Base-by-base conservation (phyloP, 2,113 vertebrate genomes). In the Silurus meridionalis region DNA sequence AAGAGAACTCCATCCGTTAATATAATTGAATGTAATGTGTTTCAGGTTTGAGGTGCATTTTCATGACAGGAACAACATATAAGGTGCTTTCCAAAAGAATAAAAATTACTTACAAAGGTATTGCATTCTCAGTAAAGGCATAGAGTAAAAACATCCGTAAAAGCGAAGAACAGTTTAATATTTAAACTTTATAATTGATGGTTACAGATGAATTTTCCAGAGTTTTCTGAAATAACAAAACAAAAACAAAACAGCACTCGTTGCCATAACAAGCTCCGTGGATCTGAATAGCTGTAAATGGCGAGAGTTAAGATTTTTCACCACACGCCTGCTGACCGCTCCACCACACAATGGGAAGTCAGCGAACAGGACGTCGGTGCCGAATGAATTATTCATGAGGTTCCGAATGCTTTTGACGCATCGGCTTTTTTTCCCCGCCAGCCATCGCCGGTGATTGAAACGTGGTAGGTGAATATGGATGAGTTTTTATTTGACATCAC, bases 301-400 rank as follows among this genome's bases (percentile, higher is more conserved):
- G 13, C 1, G 37, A 28, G 83, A 50, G 13, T 80, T 88, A 80
- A 64, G 82, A 80, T 81, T 85, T 64, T 58, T 82, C 61, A n/a
- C 28, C 69, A 66, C 8, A 8, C 72, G 79, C 71, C 48, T 13
- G 37, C 64, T 75, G 67, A 86, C 57, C 69, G 64, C n/a, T 77
- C 4, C 58, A 52, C 85, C 69, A 55, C 85, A 86, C 85, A 86
- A 82, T 77, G n/a, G 80, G 55, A 82, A 75, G 85, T 83, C n/a
- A 48, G 80, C 58, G 80, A 87, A 67, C 71, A 57, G 71, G 69
- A 74, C 85, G 21, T 67, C 21, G 80, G 58, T 37, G 72, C 25
- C 8, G 6, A 11, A 66, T 87, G 60, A 72, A 87, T 87, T 66
- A 87, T 87, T 87, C 69, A 87, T 87, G 71, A 57, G 28, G 19